Percentiles rank a stretch among this genome's conserved stretches.
phyloP scores from a whole-genome alignment of 1,140 invertebrate species.

The Parapsyche elsis region DNA sequence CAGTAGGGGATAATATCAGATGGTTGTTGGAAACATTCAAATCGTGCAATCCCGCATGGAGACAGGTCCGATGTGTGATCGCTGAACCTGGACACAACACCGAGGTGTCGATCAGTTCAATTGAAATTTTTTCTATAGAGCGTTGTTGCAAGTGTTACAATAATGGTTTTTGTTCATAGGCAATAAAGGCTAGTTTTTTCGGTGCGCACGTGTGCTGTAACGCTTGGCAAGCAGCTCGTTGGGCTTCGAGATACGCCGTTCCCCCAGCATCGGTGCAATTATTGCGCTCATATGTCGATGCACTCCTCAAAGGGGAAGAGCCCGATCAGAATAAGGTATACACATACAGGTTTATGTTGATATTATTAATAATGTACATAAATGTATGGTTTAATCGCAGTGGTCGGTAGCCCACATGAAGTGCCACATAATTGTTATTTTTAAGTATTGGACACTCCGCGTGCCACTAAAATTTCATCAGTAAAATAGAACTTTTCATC shows the following conservation, averaged over 20 bases:
- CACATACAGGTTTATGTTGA: background rate
- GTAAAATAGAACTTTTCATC: too few species aligned
- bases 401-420: too few species aligned
- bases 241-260: constrained; percentile 56
- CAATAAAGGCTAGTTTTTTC: constrained; percentile 58
- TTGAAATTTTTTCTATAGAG: background rate
- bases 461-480: too few species aligned
- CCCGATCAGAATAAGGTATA: constrained; percentile 41
- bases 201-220: constrained; percentile 63
- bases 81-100: constrained; percentile 63
- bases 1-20: constrained; percentile 62
- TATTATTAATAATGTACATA: background rate
- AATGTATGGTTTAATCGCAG: background rate
- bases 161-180: constrained; percentile 34
- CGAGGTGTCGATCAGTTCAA: constrained; percentile 57
- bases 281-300: constrained; percentile 44
- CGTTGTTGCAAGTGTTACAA: too few species aligned
- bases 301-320: constrained; percentile 49
- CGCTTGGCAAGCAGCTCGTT: constrained; percentile 63
- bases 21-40: constrained; percentile 67
- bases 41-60: constrained; percentile 66
- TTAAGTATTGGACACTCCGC: too few species aligned
- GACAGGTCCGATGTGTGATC: constrained; percentile 65
- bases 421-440: too few species aligned
- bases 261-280: constrained; percentile 44